Percentiles rank a stretch among this genome's conserved stretches.
phyloP scores from a whole-genome alignment of 2,888 invertebrate species.

The Diarsia rubi region DNA sequence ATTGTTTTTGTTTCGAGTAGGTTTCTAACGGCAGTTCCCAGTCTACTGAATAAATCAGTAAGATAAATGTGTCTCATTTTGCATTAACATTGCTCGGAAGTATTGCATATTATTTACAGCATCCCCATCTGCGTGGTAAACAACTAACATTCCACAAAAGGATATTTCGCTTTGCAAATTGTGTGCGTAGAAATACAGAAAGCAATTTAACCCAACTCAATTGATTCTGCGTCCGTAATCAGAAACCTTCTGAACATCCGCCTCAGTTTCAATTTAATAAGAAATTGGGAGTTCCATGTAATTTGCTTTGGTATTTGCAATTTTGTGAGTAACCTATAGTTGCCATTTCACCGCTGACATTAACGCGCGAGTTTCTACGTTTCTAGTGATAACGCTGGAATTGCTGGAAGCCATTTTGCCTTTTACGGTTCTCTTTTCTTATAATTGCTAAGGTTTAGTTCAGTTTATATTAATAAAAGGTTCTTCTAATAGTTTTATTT shows the following conservation, averaged over 20 bases:
- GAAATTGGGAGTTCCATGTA: conserved; percentile 41
- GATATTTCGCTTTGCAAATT: conserved; percentile 27
- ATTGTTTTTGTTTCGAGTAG: conserved; percentile 19
- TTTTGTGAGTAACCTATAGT: conserved; percentile 36
- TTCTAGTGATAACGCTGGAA: conserved; percentile 35
- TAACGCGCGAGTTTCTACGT: conserved; percentile 35
- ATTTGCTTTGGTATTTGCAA: conserved; percentile 46
- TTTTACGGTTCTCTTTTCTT: conserved; percentile 34
- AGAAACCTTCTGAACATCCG: conserved; percentile 35
- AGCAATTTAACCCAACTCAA: conserved; percentile 50
- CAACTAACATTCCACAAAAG: conserved; percentile 21
- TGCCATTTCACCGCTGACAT: conserved; percentile 39
- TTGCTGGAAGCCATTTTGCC: conserved; percentile 28
- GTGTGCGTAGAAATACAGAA: conserved; percentile 38
- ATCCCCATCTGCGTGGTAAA: conserved; percentile 14
- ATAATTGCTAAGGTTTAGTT: conserved; percentile 29
- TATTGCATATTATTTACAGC: neutral
- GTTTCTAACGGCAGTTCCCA: conserved; percentile 39
- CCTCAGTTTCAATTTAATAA: conserved; percentile 48
- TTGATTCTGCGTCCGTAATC: conserved; percentile 50
- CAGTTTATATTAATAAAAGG: conserved; percentile 15
- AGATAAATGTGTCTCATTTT: conserved; percentile 37
- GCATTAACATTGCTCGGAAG: conserved; percentile 14
- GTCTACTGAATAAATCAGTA: conserved; percentile 20
- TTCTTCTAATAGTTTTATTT: neutral